Percentiles rank a stretch among this genome's conserved stretches.
phyloP scores from a whole-genome alignment of 2,797 vertebrate species.

The Leptatherina wallacei region DNA sequence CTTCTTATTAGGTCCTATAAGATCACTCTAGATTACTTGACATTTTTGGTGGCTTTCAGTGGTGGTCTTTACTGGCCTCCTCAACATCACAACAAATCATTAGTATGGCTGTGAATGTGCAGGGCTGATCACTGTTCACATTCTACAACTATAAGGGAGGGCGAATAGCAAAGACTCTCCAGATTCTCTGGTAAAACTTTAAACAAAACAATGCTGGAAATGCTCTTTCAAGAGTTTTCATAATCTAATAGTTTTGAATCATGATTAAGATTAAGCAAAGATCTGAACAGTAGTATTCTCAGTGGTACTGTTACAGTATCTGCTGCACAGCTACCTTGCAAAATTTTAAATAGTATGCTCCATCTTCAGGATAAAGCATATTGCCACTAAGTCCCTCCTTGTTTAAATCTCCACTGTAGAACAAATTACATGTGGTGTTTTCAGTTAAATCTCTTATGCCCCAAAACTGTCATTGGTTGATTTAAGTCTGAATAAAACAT shows the following conservation, averaged over 20 bases:
- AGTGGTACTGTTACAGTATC: neutral
- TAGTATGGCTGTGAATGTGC: neutral
- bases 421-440: constrained; percentile 18
- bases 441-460: neutral
- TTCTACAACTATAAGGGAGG: neutral
- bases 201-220: neutral
- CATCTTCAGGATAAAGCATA: constrained; percentile 7
- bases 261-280: neutral
- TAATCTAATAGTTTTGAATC: neutral
- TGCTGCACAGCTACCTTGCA: neutral
- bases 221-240: neutral
- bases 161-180: neutral
- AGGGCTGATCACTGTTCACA: neutral
- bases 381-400: neutral
- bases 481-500: constrained; percentile 28
- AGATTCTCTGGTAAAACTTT: neutral
- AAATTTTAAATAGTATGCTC: constrained; percentile 7
- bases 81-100: neutral
- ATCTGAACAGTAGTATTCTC: neutral
- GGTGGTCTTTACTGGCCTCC: neutral
- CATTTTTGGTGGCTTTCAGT: neutral
- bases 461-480: constrained; percentile 10
- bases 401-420: constrained; percentile 13
- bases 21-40: neutral
- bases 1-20: neutral